A percentile compares a stretch with the other conserved stretches of the same genome.
Conservation (phyloP, 2,888 invertebrate genomes). For the Agriopis marginaria region DNA sequence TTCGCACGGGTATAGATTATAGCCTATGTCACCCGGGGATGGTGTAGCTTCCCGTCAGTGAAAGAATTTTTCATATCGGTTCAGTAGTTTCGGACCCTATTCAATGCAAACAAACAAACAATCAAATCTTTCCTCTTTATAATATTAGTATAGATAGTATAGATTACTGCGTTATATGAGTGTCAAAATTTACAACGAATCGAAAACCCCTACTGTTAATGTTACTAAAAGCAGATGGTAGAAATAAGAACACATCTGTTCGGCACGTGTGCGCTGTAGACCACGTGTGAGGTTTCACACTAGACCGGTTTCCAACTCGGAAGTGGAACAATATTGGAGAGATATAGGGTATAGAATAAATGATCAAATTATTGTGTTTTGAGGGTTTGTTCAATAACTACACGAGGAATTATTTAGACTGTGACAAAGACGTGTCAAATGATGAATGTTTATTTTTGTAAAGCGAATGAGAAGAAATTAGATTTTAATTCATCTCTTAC, state of each 20-base stretch:
- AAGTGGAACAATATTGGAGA: conserved; percentile 44
- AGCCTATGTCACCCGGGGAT: too few relatives aligned
- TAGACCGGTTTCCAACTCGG: conserved; percentile 45
- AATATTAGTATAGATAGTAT: too few relatives aligned
- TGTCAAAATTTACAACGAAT: background rate
- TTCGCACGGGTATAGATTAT: too few relatives aligned
- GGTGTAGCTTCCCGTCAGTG: too few relatives aligned
- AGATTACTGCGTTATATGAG: too few relatives aligned
- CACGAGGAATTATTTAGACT: background rate
- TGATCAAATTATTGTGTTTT: conserved; percentile 16
- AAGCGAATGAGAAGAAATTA: too few relatives aligned
- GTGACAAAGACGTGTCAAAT: background rate
- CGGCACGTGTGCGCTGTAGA: conserved; percentile 66
- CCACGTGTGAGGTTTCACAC: conserved; percentile 45
- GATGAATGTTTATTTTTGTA: background rate
- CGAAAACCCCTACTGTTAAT: conserved; percentile 20
- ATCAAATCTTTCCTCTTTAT: too few relatives aligned
- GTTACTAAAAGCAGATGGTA: conserved; percentile 59
- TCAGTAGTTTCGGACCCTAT: too few relatives aligned
- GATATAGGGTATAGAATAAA: conserved; percentile 22
- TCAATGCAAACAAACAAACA: too few relatives aligned
- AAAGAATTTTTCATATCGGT: too few relatives aligned
- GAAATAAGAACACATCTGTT: conserved; percentile 67
- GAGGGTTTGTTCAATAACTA: background rate
- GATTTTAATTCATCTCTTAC: too few relatives aligned